Conservation (phyloP, 2,888 invertebrate genomes). For the Hirtodrosophila duncani region DNA sequence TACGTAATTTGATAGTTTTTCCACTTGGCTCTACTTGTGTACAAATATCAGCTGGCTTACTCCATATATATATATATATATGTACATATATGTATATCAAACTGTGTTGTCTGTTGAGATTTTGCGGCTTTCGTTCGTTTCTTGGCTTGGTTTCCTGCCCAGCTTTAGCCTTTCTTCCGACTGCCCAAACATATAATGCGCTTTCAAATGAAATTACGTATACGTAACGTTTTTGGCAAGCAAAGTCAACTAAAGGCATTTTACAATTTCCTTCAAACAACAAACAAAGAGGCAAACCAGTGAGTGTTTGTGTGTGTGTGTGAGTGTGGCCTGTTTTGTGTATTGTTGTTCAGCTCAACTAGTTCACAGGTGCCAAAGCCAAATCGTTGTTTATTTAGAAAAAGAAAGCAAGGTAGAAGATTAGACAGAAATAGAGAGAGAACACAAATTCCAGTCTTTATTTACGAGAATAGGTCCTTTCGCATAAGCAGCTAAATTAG, state of each 20-base stretch:
- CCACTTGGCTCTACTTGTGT: conserved; percentile 41
- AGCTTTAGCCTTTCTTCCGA: neutral
- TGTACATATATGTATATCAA: conserved; percentile 16
- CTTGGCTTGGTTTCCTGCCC: conserved; percentile 16
- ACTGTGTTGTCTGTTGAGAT: conserved; percentile 49
- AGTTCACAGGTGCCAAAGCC: conserved; percentile 8
- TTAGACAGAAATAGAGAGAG: too few relatives aligned
- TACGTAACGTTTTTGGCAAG: conserved; percentile 43
- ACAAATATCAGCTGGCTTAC: conserved; percentile 7
- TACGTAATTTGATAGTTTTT: conserved; percentile 71
- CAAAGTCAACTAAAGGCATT: conserved; percentile 26
- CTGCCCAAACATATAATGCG: conserved; percentile 44
- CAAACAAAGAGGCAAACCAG: conserved; percentile 14
- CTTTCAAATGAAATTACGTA: conserved; percentile 60
- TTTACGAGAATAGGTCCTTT: conserved; percentile 27
- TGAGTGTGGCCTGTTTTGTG: conserved; percentile 29
- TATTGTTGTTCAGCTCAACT: conserved; percentile 15
- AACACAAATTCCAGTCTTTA: too few relatives aligned
- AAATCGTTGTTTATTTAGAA: conserved; percentile 21
- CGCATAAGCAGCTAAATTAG: conserved; percentile 48
- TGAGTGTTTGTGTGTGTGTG: neutral
- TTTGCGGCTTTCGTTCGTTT: conserved; percentile 17
- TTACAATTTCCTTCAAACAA: conserved; percentile 17
- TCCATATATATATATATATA: conserved; percentile 47
- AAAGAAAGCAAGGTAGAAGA: conserved; percentile 16